Evolutionary conservation across 1,140 invertebrate species (phyloP).

Genomic region (Andricus grossulariae): DNA sequence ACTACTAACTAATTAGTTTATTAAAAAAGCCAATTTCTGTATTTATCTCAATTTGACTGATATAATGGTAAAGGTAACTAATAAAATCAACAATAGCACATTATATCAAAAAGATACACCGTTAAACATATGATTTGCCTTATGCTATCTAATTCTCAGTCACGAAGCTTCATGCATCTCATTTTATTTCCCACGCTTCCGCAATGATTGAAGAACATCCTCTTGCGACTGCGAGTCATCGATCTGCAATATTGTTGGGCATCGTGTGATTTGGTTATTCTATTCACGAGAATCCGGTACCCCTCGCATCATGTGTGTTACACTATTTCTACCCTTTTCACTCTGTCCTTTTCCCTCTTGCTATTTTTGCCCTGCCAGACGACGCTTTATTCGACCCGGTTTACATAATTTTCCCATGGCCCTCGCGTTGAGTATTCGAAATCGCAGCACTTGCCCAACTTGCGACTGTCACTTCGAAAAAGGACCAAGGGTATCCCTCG

Average conservation of each 20-base stretch:
- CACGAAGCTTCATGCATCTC: background rate
- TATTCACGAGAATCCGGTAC: conserved; percentile 52
- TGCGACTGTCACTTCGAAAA: conserved; percentile 31
- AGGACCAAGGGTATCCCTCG: conserved; percentile 45
- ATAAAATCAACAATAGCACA: no score
- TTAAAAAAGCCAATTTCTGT: no score
- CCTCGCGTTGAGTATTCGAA: conserved; percentile 53
- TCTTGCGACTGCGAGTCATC: conserved; percentile 48
- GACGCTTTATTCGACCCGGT: conserved; percentile 62
- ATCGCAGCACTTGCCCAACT: conserved; percentile 68
- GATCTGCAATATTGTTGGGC: conserved; percentile 44
- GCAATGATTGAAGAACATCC: conserved; percentile 43
- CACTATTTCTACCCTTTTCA: conserved; percentile 25
- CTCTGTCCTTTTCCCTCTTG: conserved; percentile 10
- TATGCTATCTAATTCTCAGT: background rate
- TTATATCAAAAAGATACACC: no score
- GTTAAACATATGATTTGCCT: no score
- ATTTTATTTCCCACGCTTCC: conserved; percentile 49
- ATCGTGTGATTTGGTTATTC: conserved; percentile 48
- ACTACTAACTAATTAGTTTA: no score
- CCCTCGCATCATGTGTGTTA: conserved; percentile 23
- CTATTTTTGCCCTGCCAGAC: conserved; percentile 39
- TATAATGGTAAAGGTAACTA: no score
- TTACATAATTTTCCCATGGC: conserved; percentile 73
- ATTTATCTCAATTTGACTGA: no score